These are phyloP conservation scores for Simalia tracyae DNA, from an alignment of 2,797 vertebrate species.

Conservation along the genomic window DNA sequence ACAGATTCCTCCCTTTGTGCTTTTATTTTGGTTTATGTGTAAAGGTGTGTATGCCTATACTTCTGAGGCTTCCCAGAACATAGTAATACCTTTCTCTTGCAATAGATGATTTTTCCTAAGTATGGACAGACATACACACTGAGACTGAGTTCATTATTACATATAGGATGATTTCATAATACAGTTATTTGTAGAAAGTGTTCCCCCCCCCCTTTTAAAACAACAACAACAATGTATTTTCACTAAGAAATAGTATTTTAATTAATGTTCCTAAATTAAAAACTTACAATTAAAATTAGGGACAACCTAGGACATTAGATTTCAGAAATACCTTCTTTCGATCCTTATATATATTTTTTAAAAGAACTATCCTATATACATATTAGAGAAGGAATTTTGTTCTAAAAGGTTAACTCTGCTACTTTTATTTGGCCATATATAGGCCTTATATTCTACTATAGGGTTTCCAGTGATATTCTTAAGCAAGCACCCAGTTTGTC, in stretches of 20 bases:
- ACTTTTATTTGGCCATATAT: constrained; percentile 24
- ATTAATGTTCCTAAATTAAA: background rate
- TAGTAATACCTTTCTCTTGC: background rate
- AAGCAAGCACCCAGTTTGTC: background rate
- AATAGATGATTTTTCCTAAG: background rate
- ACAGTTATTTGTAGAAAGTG: background rate
- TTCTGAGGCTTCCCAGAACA: background rate
- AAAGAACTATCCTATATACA: background rate
- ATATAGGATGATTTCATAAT: background rate
- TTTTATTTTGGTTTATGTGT: background rate
- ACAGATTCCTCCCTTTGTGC: background rate
- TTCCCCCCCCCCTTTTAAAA: background rate
- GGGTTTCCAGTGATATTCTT: background rate
- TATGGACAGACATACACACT: background rate
- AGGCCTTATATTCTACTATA: constrained; percentile 40
- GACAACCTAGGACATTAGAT: background rate
- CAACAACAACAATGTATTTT: background rate
- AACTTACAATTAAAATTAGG: background rate
- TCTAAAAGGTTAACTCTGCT: background rate
- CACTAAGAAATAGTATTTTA: background rate
- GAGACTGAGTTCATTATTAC: background rate
- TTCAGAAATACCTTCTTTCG: background rate
- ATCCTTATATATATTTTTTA: no score
- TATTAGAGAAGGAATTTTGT: background rate
- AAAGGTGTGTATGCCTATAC: background rate